Evolutionary conservation across 2,888 invertebrate genomes (phyloP).

Genomic region (Drosophila tripunctata): DNA sequence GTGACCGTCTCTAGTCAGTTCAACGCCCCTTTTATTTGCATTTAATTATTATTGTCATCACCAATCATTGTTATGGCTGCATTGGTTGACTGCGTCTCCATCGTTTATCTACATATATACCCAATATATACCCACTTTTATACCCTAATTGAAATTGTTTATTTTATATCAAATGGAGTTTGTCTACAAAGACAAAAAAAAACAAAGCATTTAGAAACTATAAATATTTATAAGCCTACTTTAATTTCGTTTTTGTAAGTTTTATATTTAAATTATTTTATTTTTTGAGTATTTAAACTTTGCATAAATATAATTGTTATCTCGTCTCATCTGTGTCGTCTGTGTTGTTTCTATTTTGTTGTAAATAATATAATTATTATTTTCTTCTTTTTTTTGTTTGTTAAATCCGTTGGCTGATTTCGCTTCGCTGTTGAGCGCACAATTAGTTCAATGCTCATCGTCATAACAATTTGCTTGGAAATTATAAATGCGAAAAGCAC

Average conservation of each 20-base stretch:
- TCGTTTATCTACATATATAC: too few species aligned
- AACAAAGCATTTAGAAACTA: not conserved
- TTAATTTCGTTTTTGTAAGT: not conserved
- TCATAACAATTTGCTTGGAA: slow-evolving; percentile 65
- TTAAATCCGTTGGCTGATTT: slow-evolving; percentile 44
- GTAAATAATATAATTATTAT: not conserved
- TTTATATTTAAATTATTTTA: not conserved
- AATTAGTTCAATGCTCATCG: slow-evolving; percentile 77
- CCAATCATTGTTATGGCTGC: slow-evolving; percentile 7
- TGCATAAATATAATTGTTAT: not conserved
- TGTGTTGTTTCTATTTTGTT: slow-evolving; percentile 1
- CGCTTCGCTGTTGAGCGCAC: slow-evolving; percentile 71
- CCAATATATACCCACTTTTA: not conserved
- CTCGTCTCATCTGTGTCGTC: not conserved
- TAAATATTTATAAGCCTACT: not conserved
- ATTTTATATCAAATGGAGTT: not conserved
- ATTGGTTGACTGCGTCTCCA: slow-evolving; percentile 21
- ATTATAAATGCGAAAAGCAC: slow-evolving; percentile 4
- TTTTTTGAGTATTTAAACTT: not conserved
- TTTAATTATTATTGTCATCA: slow-evolving; percentile 24
- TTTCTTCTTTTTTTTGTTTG: not conserved
- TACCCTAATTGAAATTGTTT: slow-evolving; percentile 9
- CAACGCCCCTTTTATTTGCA: slow-evolving; percentile 54
- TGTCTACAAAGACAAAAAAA: too few species aligned
- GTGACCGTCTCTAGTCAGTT: too few species aligned